Evolutionary conservation across 2,888 invertebrate genomes (phyloP), one percentile per base, ranked within the genome.

Genomic region (Villa cingulata): DNA sequence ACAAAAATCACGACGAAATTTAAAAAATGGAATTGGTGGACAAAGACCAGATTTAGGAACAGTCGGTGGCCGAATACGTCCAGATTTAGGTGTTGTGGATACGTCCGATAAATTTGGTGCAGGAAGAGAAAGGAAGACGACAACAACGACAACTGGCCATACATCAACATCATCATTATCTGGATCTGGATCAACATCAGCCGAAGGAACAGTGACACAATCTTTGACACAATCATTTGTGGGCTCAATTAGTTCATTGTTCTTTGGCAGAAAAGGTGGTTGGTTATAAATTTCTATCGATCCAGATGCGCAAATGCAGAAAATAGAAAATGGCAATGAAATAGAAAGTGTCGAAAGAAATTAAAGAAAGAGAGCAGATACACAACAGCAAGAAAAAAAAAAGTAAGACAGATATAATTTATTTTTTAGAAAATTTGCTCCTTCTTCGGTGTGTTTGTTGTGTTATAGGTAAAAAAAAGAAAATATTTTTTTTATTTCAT

Each of bases 191-290:
- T 51, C 47, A 38, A 18, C 14, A 10, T 14, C 15, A 14, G 5
- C 23, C 1, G 50, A 51, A 3, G 44, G 44, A 18, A 41, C 40
- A 15, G 16, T 42, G 17, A 37, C 44, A 3, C 53, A 55, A 43
- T 50, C 55, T 17, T 47, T 56, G 39, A 63, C 73, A 43, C 74
- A 74, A 53, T 66, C 74, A 7, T 74, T 81, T 44, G 73, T 87
- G 34, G 87, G 87, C 48, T 84, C 85, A 40, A 77, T 86, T 54
- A 84, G 85, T 69, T 80, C 83, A 49, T 70, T 86, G 58, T 72
- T 88, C 44, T 89, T 89, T 67, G 88, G 88, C 36, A 75, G 89
- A 52, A 89, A 89, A 62, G 89, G 89, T 44, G 89, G 88, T 45
- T 74, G 87, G 58, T 76, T 87, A 59, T 82, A 79, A 68, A 59